A percentile compares a stretch with the other conserved stretches of the same genome.
Evolutionary conservation across 2,113 vertebrate genomes (phyloP).

Genomic region (Phalacrocorax brasilianus): DNA sequence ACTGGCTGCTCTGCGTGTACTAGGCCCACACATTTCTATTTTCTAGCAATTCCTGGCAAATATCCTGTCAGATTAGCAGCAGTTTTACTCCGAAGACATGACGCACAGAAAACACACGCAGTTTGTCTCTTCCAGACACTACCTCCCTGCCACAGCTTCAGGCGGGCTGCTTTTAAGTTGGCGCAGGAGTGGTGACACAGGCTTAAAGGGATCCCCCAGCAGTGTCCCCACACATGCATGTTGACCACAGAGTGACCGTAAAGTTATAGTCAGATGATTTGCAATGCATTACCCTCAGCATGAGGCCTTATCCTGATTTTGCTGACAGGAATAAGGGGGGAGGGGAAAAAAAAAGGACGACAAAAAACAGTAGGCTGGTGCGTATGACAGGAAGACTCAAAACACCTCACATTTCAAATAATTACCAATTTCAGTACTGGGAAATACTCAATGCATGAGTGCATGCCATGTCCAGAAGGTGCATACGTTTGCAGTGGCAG

Average conservation of each 20-base stretch:
- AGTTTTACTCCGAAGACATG: constrained; percentile 12
- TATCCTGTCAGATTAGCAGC: constrained; percentile 31
- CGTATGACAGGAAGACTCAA: neutral
- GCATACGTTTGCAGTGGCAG: neutral
- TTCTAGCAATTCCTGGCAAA: constrained; percentile 59
- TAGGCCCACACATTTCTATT: constrained; percentile 39
- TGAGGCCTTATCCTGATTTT: neutral
- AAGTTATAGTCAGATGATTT: neutral
- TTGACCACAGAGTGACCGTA: neutral
- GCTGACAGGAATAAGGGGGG: neutral
- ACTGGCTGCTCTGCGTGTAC: neutral
- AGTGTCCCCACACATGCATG: rapidly evolving
- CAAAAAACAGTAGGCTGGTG: neutral
- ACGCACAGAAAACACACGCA: neutral
- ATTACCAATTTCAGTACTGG: neutral
- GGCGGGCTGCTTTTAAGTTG: neutral
- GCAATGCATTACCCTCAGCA: neutral
- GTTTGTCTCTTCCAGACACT: neutral
- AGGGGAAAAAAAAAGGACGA: neutral
- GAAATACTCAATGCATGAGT: neutral
- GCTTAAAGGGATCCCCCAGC: neutral
- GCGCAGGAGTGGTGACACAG: neutral
- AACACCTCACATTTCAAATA: neutral
- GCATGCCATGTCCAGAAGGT: neutral
- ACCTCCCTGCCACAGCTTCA: neutral